phyloP scores from a whole-genome alignment of 2,113 vertebrate species.

The Gadus macrocephalus region DNA sequence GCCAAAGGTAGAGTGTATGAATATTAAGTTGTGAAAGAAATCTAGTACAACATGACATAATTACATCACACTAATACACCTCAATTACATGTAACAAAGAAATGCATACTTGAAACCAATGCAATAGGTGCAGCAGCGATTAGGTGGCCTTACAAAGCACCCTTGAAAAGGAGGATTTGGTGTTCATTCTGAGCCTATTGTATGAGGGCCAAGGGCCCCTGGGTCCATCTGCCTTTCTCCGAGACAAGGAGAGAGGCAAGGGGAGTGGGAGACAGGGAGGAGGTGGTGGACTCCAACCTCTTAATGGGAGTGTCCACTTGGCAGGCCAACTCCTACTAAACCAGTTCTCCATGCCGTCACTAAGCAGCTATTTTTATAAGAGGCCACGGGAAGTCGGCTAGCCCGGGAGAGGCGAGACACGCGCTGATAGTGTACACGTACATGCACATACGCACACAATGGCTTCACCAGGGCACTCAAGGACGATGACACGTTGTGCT shows the following conservation, averaged over 20 bases:
- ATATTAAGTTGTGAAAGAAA: too few relatives aligned
- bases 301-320: conserved; percentile 58
- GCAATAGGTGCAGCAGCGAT: too few relatives aligned
- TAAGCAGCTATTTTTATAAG: conserved; percentile 72
- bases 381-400: conserved; percentile 63
- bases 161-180: too few relatives aligned
- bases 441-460: neutral
- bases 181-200: too few relatives aligned
- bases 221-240: neutral
- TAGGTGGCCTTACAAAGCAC: too few relatives aligned
- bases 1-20: too few relatives aligned
- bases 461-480: neutral
- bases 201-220: too few relatives aligned
- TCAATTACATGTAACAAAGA: too few relatives aligned
- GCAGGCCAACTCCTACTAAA: conserved; percentile 59
- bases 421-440: neutral
- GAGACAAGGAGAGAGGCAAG: conserved; percentile 8
- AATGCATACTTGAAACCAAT: too few relatives aligned
- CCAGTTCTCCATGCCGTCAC: conserved; percentile 63
- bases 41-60: too few relatives aligned
- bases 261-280: conserved; percentile 34
- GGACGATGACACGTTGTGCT: neutral
- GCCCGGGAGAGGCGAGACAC: conserved; percentile 36
- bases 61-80: too few relatives aligned
- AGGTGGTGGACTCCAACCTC: conserved; percentile 26